These are phyloP conservation scores for Busseola fusca DNA, from an alignment of 2,888 invertebrate species.

Conservation along the genomic window DNA sequence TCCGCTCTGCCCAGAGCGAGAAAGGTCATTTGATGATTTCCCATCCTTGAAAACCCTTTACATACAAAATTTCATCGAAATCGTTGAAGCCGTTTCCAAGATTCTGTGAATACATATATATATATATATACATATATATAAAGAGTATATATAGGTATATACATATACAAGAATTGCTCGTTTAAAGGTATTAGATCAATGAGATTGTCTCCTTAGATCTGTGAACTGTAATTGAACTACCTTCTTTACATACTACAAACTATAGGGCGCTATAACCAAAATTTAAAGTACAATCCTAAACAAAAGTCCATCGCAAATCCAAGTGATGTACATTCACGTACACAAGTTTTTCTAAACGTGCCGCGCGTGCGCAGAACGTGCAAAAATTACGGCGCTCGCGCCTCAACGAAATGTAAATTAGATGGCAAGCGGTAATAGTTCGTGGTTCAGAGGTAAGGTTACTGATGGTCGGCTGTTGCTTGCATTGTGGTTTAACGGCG, in stretches of 20 bases:
- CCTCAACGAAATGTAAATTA: conserved; percentile 77
- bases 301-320: conserved; percentile 14
- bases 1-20: too few relatives aligned
- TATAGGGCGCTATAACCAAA: background rate
- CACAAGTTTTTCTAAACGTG: conserved; percentile 56
- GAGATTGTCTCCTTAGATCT: background rate
- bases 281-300: conserved; percentile 31
- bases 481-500: conserved; percentile 54
- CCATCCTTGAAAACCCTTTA: too few relatives aligned
- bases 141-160: too few relatives aligned
- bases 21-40: too few relatives aligned
- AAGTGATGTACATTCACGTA: conserved; percentile 48
- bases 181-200: too few relatives aligned
- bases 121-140: too few relatives aligned
- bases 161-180: too few relatives aligned
- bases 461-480: conserved; percentile 54
- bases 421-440: conserved; percentile 65
- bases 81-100: too few relatives aligned
- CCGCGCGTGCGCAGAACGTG: conserved; percentile 70
- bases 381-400: conserved; percentile 76
- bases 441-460: conserved; percentile 69
- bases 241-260: background rate
- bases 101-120: too few relatives aligned
- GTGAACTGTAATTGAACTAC: background rate
- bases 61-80: too few relatives aligned